Evolutionary conservation across 2,888 invertebrate genomes (phyloP).

Genomic region (Caenorhabditis becei): DNA sequence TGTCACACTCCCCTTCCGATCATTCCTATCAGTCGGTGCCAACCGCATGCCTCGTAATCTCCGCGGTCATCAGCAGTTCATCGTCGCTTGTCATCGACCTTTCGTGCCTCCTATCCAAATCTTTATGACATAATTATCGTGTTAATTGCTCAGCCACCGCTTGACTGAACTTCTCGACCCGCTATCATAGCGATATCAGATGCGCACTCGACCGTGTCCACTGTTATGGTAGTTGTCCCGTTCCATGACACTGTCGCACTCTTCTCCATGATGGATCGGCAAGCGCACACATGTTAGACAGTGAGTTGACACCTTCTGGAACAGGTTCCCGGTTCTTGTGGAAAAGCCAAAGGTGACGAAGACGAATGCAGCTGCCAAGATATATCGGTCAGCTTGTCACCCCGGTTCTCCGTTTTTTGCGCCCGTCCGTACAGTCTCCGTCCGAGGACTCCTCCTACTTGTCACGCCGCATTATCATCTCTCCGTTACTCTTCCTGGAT

Average conservation of each 20-base stretch:
- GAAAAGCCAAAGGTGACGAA: constrained; percentile 43
- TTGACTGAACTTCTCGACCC: constrained; percentile 19
- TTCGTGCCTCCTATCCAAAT: constrained; percentile 34
- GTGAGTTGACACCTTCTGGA: constrained; percentile 36
- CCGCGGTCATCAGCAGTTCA: constrained; percentile 35
- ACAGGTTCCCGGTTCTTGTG: constrained; percentile 35
- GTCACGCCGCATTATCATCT: constrained; percentile 59
- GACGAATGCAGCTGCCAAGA: constrained; percentile 33
- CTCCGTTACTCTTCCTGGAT: constrained; percentile 15
- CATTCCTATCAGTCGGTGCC: constrained; percentile 6
- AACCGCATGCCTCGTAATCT: constrained; percentile 30
- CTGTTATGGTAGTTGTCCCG: constrained; percentile 22
- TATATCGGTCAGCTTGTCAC: constrained; percentile 49
- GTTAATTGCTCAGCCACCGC: constrained; percentile 49
- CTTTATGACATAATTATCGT: constrained; percentile 58
- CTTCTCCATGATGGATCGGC: constrained; percentile 24
- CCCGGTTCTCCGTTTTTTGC: constrained; percentile 1
- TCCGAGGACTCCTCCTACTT: constrained; percentile 29
- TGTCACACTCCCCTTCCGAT: constrained; percentile 25
- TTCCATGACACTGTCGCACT: constrained; percentile 11
- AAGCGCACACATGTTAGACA: constrained; percentile 39
- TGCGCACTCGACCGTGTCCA: constrained; percentile 11
- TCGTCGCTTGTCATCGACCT: constrained; percentile 33
- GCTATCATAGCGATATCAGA: constrained; percentile 12
- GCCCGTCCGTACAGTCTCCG: neutral